phyloP scores from a whole-genome alignment of 2,888 invertebrate species.

The Ctena decussata region DNA sequence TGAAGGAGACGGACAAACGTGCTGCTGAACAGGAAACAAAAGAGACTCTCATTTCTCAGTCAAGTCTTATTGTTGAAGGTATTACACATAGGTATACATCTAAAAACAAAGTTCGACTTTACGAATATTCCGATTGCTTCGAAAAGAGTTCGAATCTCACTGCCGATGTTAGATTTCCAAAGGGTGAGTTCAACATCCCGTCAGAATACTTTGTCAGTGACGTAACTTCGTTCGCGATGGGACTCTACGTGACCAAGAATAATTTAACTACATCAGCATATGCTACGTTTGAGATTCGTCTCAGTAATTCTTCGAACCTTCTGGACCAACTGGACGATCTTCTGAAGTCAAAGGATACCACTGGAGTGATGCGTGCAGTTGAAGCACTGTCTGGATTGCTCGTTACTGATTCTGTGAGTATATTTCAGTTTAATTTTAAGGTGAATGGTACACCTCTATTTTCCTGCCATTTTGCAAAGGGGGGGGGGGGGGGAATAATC shows the following conservation, averaged over 20 bases:
- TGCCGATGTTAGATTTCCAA: slow-evolving; percentile 65
- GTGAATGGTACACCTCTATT: too few species aligned
- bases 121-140: slow-evolving; percentile 76
- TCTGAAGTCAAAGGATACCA: slow-evolving; percentile 63
- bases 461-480: too few species aligned
- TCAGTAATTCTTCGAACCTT: slow-evolving; percentile 65
- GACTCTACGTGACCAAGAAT: slow-evolving; percentile 77
- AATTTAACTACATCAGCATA: slow-evolving; percentile 59
- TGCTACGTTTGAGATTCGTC: slow-evolving; percentile 64
- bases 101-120: slow-evolving; percentile 72
- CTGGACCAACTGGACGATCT: slow-evolving; percentile 66
- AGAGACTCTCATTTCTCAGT: slow-evolving; percentile 50
- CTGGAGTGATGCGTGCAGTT: slow-evolving; percentile 67
- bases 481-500: too few species aligned
- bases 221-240: slow-evolving; percentile 74
- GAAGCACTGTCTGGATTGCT: slow-evolving; percentile 53
- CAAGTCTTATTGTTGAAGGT: slow-evolving; percentile 67
- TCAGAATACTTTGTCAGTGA: slow-evolving; percentile 73
- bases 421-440: too few species aligned
- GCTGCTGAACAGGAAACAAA: slow-evolving; percentile 40
- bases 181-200: slow-evolving; percentile 75
- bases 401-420: slow-evolving; percentile 49
- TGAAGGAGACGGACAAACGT: slow-evolving; percentile 67
- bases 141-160: slow-evolving; percentile 57
- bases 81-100: slow-evolving; percentile 71